phyloP scores from a whole-genome alignment of 2,797 vertebrate genomes.

The Ctenochaetus hawaiiensis region DNA sequence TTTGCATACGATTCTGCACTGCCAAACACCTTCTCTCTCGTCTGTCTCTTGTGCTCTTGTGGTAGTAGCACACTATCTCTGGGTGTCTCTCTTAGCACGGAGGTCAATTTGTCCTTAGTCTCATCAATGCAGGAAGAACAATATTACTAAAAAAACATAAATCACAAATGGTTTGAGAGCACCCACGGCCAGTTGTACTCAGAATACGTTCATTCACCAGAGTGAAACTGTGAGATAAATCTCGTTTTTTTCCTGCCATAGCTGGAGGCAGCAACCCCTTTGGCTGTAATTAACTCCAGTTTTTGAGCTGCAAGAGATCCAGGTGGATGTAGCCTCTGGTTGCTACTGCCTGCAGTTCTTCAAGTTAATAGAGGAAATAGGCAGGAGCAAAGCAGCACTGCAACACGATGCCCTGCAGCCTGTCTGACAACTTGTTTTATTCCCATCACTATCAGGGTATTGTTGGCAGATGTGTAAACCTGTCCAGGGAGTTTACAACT shows the following conservation, averaged over 20 bases:
- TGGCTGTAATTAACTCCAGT: slow-evolving; percentile 51
- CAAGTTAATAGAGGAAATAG: slow-evolving; percentile 49
- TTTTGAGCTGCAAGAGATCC: slow-evolving; percentile 55
- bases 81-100: slow-evolving; percentile 67
- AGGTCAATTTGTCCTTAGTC: slow-evolving; percentile 66
- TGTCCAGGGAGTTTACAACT: slow-evolving; percentile 30
- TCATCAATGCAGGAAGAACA: slow-evolving; percentile 39
- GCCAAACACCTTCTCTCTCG: slow-evolving; percentile 82
- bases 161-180: slow-evolving; percentile 11
- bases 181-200: neutral
- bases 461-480: slow-evolving; percentile 39
- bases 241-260: slow-evolving; percentile 7
- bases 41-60: slow-evolving; percentile 77
- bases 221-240: slow-evolving; percentile 9
- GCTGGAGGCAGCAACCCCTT: slow-evolving; percentile 33
- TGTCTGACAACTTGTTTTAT: slow-evolving; percentile 61
- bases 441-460: slow-evolving; percentile 39
- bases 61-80: slow-evolving; percentile 77
- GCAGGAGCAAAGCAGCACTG: slow-evolving; percentile 28
- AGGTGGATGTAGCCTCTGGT: slow-evolving; percentile 40
- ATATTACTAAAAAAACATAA: slow-evolving; percentile 9
- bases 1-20: slow-evolving; percentile 82
- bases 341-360: slow-evolving; percentile 38
- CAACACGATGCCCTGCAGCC: slow-evolving; percentile 46
- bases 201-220: neutral